Evolutionary conservation across 2,113 vertebrate species (phyloP).

Genomic region (Myrmecobius fasciatus): DNA sequence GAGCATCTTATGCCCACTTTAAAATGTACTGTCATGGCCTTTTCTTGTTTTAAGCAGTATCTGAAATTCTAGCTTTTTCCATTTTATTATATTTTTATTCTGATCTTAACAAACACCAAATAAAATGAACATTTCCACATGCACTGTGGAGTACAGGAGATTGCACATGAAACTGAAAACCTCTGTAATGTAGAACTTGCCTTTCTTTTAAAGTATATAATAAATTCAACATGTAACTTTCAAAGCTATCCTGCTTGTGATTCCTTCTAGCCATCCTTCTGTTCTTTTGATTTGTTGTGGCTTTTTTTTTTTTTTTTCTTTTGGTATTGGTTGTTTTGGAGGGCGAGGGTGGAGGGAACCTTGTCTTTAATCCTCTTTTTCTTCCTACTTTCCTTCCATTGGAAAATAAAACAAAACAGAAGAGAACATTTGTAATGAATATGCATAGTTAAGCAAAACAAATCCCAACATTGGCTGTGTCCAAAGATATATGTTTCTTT

Average conservation of each 20-base stretch:
- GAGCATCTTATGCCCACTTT: neutral
- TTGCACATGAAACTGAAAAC: neutral
- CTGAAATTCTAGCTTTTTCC: neutral
- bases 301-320: neutral
- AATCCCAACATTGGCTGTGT: neutral
- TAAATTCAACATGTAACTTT: neutral
- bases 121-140: neutral
- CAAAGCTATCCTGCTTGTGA: neutral
- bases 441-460: neutral
- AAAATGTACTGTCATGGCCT: neutral
- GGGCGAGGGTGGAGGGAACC: neutral
- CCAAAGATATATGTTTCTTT: neutral
- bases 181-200: neutral
- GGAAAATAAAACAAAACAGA: neutral
- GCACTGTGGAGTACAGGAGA: neutral
- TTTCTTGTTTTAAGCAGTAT: neutral
- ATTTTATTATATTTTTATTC: slow-evolving; percentile 2
- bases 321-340: neutral
- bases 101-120: neutral
- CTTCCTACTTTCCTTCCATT: neutral
- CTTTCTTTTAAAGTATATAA: neutral
- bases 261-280: neutral
- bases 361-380: neutral
- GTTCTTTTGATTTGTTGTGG: neutral
- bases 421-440: neutral